Evolutionary conservation across 2,797 vertebrate genomes (phyloP), one percentile per base, ranked within the genome.

Genomic region (Myotis daubentonii): DNA sequence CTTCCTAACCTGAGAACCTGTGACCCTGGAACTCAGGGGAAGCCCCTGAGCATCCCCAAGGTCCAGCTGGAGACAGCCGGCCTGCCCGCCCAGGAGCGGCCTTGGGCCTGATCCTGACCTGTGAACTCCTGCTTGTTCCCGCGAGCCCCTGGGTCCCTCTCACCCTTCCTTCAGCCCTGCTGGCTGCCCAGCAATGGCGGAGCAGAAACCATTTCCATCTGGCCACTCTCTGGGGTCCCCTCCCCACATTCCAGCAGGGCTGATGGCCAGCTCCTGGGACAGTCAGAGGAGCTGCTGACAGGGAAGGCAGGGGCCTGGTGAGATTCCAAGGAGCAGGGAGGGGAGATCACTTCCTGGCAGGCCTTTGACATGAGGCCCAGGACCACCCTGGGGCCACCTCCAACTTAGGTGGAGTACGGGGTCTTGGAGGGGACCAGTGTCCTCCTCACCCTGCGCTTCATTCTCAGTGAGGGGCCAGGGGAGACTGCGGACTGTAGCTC

Each of bases 311-410:
- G 44, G 38, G 12, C 10, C 4, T 51, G 15, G 38, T 12, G 47
- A 51, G 33, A 3, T 82, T 87, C 47, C 28, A 15, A 60, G 72
- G 92, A 94, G 36, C 30, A 71, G 62, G 30, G 49, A n/a, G 9
- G 41, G 41, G 65, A 36, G 44, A 44, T 12, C 23, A 36, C 25
- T 16, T 81, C 30, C 74, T 36, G 28, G 57, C 20, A 47, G 20
- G 33, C 51, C 36, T 86, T 55, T 65, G 83, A 33, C 57, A 47
- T 5, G 23, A 38, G 47, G 60, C 17, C 30, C 25, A 33, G 41
- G 78, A 47, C 55, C 38, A n/a, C 20, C 12, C 13, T 16, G 57
- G 80, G 68, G 68, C 47, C 17, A 19, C 17, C 11, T 71, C 41
- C 28, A 8, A n/a, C 38, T 81, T 72, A n/a, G 9, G 49, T 66